Conservation (phyloP, 2,888 invertebrate genomes). For the Pristionchus mayeri region DNA sequence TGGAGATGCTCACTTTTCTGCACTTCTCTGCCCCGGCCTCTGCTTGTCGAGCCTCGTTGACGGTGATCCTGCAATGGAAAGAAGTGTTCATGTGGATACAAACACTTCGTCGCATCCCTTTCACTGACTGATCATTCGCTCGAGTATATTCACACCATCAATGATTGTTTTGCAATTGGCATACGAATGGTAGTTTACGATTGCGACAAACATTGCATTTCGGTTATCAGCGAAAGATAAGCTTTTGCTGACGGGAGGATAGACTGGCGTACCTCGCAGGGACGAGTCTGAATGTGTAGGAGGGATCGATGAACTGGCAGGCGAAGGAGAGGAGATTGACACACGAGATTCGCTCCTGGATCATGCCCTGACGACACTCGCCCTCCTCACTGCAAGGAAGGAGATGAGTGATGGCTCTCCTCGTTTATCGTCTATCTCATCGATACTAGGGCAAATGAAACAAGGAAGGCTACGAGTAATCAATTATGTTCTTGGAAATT, state of each 20-base stretch:
- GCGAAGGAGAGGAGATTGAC: slow-evolving; percentile 70
- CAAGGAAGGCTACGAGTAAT: no score
- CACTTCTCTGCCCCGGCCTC: slow-evolving; percentile 74
- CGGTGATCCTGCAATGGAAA: slow-evolving; percentile 64
- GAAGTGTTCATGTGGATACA: slow-evolving; percentile 58
- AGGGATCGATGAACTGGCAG: slow-evolving; percentile 71
- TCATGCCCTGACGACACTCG: slow-evolving; percentile 73
- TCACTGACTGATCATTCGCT: no score
- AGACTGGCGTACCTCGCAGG: slow-evolving; percentile 63
- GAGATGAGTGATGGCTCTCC: no score
- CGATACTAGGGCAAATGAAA: no score
- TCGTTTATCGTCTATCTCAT: no score
- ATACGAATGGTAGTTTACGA: no score
- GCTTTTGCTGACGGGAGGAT: no score
- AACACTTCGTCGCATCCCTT: no score
- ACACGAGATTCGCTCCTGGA: slow-evolving; percentile 74
- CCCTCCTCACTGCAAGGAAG: slow-evolving; percentile 72
- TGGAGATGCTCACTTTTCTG: slow-evolving; percentile 61
- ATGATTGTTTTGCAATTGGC: not conserved
- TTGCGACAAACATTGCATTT: no score
- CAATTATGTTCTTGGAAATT: no score
- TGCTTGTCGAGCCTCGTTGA: slow-evolving; percentile 73
- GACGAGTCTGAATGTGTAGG: slow-evolving; percentile 67
- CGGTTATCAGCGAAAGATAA: no score
- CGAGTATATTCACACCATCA: no score